These are phyloP conservation scores for Eristalis intricaria DNA, from an alignment of 2,888 invertebrate genomes.

Conservation along the genomic window DNA sequence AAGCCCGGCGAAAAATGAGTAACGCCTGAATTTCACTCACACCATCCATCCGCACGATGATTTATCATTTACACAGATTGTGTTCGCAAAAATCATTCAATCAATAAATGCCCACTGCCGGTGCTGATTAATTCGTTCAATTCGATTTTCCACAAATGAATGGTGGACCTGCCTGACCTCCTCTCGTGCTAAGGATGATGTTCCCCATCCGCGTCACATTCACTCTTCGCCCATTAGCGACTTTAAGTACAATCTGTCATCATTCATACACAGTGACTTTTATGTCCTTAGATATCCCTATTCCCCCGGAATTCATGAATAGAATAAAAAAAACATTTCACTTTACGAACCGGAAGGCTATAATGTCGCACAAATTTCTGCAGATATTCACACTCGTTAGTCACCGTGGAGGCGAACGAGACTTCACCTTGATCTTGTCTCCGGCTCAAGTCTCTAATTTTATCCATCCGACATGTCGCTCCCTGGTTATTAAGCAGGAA, in stretches of 20 bases:
- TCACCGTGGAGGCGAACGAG: not conserved
- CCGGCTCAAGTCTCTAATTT: not conserved
- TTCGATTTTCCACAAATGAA: not conserved
- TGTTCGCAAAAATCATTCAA: not conserved
- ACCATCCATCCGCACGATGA: not conserved
- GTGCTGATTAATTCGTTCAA: not conserved
- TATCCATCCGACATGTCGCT: not conserved
- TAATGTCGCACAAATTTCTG: conserved; percentile 10
- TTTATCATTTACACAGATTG: not conserved
- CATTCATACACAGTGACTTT: not conserved
- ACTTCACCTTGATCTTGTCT: not conserved
- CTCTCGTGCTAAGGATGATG: not conserved
- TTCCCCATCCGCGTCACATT: not conserved
- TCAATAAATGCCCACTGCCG: not conserved
- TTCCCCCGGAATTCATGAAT: not conserved
- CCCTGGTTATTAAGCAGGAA: not conserved
- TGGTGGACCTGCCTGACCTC: not conserved
- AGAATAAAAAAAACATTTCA: not conserved
- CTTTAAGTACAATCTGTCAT: not conserved
- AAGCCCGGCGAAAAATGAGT: not conserved
- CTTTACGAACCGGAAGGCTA: conserved; percentile 15
- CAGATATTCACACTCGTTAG: not conserved
- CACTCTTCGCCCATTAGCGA: not conserved
- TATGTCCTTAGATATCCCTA: not conserved
- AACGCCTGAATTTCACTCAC: not conserved